Percentiles rank a stretch among this genome's conserved stretches.
These are phyloP conservation scores for Aphelinus atriplicis DNA, from an alignment of 1,140 invertebrate species.

Conservation along the genomic window DNA sequence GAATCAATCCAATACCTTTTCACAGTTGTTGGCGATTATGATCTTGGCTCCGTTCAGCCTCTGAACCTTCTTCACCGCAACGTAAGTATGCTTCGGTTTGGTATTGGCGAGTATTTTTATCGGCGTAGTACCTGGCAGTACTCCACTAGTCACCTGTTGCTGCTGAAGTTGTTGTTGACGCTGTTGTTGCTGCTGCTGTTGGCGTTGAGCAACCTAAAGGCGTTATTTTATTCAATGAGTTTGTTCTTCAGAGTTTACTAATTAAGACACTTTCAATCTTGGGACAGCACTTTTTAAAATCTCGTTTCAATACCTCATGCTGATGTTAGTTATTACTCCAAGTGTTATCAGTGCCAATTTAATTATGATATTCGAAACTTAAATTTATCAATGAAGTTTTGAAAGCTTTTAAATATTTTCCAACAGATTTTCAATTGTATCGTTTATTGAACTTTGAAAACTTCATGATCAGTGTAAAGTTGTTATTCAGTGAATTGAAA, in stretches of 20 bases:
- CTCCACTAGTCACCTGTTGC: slow-evolving; percentile 43
- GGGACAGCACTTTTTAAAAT: slow-evolving; percentile 12
- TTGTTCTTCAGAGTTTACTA: no score
- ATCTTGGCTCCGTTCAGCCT: slow-evolving; percentile 65
- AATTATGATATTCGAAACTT: no score
- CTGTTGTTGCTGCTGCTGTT: slow-evolving; percentile 70
- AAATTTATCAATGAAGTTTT: no score
- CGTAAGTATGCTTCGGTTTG: slow-evolving; percentile 63
- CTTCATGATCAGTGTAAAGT: no score
- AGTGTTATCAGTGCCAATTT: slow-evolving; percentile 45
- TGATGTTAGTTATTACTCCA: slow-evolving; percentile 48
- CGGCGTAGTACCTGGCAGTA: slow-evolving; percentile 59
- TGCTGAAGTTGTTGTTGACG: slow-evolving; percentile 66
- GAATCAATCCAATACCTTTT: slow-evolving; percentile 53
- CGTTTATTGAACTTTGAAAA: no score
- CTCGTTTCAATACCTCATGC: slow-evolving; percentile 44
- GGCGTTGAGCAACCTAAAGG: slow-evolving; percentile 70
- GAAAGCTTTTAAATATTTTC: no score
- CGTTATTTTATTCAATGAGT: no score
- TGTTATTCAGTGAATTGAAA: no score
- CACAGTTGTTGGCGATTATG: slow-evolving; percentile 63
- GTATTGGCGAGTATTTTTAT: slow-evolving; percentile 54
- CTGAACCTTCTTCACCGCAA: slow-evolving; percentile 61
- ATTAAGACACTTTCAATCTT: no score
- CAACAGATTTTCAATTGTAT: no score